Evolutionary conservation across 2,113 vertebrate genomes (phyloP).

Genomic region (Eudyptes chrysolophus): DNA sequence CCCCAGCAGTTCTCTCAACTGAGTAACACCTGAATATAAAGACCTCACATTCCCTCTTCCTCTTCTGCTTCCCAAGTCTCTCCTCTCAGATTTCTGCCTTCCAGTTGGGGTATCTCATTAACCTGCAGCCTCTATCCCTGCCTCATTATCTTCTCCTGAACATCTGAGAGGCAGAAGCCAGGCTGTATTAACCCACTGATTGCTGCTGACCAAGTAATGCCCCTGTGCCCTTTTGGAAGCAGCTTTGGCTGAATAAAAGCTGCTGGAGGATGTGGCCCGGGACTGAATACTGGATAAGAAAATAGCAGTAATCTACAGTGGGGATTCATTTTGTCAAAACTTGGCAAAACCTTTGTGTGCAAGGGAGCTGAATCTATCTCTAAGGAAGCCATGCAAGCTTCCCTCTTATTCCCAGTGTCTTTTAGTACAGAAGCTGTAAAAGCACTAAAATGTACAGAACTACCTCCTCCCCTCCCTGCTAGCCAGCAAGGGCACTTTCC

Average conservation of each 20-base stretch:
- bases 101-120: constrained; percentile 38
- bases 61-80: background rate
- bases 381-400: background rate
- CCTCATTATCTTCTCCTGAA: constrained; percentile 31
- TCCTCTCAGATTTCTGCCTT: background rate
- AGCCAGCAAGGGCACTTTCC: background rate
- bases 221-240: background rate
- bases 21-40: background rate
- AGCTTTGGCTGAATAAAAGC: background rate
- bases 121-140: background rate
- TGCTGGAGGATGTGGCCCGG: background rate
- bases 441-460: background rate
- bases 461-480: background rate
- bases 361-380: background rate
- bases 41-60: background rate
- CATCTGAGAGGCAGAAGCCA: background rate
- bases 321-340: background rate
- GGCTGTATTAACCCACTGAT: constrained; percentile 24
- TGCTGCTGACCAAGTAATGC: background rate
- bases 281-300: background rate
- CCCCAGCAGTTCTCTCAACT: background rate
- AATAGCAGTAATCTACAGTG: background rate
- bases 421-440: background rate
- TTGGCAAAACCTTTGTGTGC: background rate
- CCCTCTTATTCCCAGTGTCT: background rate